These are phyloP conservation scores for Callospermophilus lateralis DNA, from an alignment of 2,113 vertebrate genomes.

Conservation along the genomic window DNA sequence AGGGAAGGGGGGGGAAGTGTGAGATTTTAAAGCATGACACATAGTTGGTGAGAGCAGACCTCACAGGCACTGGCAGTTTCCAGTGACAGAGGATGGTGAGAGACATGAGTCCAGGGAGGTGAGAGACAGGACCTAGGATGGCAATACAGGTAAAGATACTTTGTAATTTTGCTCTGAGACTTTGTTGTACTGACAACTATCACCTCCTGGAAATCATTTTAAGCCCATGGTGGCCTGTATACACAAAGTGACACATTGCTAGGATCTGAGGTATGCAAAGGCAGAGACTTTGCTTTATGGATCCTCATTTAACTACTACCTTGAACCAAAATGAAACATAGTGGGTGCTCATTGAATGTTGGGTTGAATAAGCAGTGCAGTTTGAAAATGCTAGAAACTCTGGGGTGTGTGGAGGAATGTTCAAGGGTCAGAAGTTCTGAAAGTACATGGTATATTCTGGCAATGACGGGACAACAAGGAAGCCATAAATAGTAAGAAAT, in stretches of 20 bases:
- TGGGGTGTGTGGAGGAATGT: not conserved
- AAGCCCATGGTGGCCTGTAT: not conserved
- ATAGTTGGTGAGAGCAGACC: not conserved
- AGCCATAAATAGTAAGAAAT: not conserved
- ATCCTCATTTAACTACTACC: not conserved
- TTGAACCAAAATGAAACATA: not conserved
- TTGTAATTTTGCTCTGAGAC: slow-evolving; percentile 5
- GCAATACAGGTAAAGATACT: not conserved
- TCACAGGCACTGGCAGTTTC: not conserved
- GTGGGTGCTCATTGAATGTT: not conserved
- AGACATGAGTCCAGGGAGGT: not conserved
- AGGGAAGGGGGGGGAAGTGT: not conserved
- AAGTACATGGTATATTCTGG: not conserved
- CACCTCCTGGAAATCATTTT: not conserved
- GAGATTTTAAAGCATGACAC: slow-evolving; percentile 24
- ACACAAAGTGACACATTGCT: not conserved
- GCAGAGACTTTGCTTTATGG: not conserved
- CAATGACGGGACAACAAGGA: not conserved
- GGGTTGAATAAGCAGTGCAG: not conserved
- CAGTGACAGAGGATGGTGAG: not conserved
- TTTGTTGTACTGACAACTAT: not conserved
- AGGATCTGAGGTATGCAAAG: not conserved
- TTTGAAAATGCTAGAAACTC: slow-evolving; percentile 29
- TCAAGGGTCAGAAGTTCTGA: not conserved
- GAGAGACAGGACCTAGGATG: not conserved